Evolutionary conservation across 2,797 vertebrate species (phyloP).

Genomic region (Pseudochirops corinnae): DNA sequence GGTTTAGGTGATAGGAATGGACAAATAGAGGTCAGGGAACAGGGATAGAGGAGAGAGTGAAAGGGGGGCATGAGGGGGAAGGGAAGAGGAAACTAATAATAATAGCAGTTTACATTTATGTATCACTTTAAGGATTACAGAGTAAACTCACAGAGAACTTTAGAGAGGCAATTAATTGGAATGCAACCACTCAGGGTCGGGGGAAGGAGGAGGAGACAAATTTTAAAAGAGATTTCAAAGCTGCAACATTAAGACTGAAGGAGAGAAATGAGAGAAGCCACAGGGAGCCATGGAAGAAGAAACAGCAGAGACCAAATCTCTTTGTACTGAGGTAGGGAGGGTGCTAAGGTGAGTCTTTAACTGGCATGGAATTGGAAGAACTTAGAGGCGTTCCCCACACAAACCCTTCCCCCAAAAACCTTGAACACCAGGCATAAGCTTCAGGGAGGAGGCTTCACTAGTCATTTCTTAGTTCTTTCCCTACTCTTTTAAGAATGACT

Average conservation of each 20-base stretch:
- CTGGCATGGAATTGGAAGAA: neutral
- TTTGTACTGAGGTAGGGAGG: neutral
- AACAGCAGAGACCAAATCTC: neutral
- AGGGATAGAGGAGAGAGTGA: neutral
- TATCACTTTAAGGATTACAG: neutral
- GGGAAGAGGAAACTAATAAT: neutral
- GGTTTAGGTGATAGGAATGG: neutral
- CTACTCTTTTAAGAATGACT: neutral
- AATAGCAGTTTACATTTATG: neutral
- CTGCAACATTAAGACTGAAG: neutral
- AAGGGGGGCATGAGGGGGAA: neutral
- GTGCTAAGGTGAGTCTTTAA: neutral
- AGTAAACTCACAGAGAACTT: neutral
- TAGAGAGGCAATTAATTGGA: neutral
- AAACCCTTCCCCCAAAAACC: neutral
- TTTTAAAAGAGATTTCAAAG: neutral
- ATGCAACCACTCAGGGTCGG: neutral
- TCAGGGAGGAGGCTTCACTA: neutral
- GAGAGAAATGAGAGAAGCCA: neutral
- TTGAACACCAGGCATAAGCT: neutral
- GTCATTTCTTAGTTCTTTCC: too few species aligned
- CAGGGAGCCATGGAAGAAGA: neutral
- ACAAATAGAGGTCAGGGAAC: too few species aligned
- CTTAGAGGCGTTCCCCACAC: neutral
- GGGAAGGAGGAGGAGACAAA: neutral